A percentile compares a stretch with the other conserved stretches of the same genome.
phyloP scores from a whole-genome alignment of 1,140 invertebrate species.

The Drosophila micromelanica region DNA sequence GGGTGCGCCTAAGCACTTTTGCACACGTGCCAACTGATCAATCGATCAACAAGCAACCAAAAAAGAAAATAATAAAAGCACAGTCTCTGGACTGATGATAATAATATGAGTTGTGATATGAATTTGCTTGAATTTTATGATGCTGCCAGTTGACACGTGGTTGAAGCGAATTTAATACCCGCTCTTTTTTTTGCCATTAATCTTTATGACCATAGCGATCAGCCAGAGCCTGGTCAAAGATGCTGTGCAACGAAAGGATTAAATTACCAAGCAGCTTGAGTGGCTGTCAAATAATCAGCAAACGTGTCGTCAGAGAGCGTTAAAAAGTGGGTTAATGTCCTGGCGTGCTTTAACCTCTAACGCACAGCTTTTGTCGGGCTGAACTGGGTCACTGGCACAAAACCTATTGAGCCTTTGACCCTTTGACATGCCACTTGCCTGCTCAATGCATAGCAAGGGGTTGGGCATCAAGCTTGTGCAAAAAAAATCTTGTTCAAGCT shows the following conservation, averaged over 20 bases:
- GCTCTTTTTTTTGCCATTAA: slow-evolving; percentile 33
- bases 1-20: neutral
- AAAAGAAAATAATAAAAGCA: slow-evolving; percentile 11
- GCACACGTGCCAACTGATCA: slow-evolving; percentile 25
- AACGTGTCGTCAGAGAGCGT: slow-evolving; percentile 23
- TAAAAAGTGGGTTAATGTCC: slow-evolving; percentile 67
- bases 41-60: slow-evolving; percentile 14
- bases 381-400: slow-evolving; percentile 71
- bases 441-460: slow-evolving; percentile 17
- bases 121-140: slow-evolving; percentile 32
- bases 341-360: slow-evolving; percentile 69
- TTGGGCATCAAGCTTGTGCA: neutral
- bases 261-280: slow-evolving; percentile 55
- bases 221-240: slow-evolving; percentile 11
- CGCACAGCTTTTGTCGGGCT: slow-evolving; percentile 11
- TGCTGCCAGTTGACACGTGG: slow-evolving; percentile 56
- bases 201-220: slow-evolving; percentile 42
- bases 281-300: slow-evolving; percentile 23
- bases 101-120: slow-evolving; percentile 22
- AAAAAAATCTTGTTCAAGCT: neutral
- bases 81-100: slow-evolving; percentile 38
- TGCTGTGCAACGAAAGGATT: slow-evolving; percentile 64
- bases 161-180: slow-evolving; percentile 63
- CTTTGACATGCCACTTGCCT: slow-evolving; percentile 17
- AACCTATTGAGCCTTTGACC: slow-evolving; percentile 51